Evolutionary conservation across 2,797 vertebrate species (phyloP).

Genomic region (Coracias cyanogaster): DNA sequence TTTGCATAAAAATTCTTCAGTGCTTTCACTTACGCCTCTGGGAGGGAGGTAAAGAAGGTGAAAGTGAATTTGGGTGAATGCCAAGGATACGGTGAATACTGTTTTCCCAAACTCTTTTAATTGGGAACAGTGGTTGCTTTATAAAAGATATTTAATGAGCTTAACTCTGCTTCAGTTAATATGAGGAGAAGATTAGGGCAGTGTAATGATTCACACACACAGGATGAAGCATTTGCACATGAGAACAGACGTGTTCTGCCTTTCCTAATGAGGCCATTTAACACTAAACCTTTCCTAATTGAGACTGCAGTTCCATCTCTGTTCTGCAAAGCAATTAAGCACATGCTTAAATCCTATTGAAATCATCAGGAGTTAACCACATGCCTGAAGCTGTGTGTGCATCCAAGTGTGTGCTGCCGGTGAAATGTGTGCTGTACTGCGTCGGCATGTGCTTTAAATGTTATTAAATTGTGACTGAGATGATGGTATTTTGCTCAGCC

Average conservation of each 20-base stretch:
- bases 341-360: conserved; percentile 65
- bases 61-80: conserved; percentile 26
- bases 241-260: conserved; percentile 71
- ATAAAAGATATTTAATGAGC: conserved; percentile 70
- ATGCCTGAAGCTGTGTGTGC: conserved; percentile 64
- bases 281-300: conserved; percentile 71
- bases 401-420: conserved; percentile 52
- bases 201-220: conserved; percentile 65
- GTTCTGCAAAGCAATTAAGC: conserved; percentile 67
- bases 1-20: not conserved
- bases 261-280: conserved; percentile 73
- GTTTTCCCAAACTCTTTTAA: conserved; percentile 69
- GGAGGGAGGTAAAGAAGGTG: conserved; percentile 32
- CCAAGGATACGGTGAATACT: conserved; percentile 22
- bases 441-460: conserved; percentile 30
- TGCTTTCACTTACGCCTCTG: not conserved
- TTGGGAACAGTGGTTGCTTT: conserved; percentile 66
- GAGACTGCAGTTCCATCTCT: conserved; percentile 54
- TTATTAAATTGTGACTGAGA: conserved; percentile 41
- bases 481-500: conserved; percentile 34
- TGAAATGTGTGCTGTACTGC: conserved; percentile 1
- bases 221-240: conserved; percentile 68
- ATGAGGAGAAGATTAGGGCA: conserved; percentile 67
- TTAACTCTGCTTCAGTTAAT: conserved; percentile 72
- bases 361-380: conserved; percentile 49